These are phyloP conservation scores for Leistus spinibarbis DNA, from an alignment of 2,888 invertebrate species.

Conservation along the genomic window DNA sequence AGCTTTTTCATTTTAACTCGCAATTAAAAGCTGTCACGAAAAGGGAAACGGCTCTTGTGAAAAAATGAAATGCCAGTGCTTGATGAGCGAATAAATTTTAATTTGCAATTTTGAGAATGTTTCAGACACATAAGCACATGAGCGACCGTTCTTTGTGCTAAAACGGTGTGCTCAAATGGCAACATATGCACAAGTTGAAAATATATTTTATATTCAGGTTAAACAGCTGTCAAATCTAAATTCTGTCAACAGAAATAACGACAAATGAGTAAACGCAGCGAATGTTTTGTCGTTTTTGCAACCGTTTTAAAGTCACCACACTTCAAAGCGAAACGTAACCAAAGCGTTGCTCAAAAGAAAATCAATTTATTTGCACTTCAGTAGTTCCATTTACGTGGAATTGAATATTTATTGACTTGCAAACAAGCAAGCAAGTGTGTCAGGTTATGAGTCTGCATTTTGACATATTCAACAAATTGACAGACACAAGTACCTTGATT, in stretches of 20 bases:
- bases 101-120: no score
- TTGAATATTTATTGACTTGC: background rate
- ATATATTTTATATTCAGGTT: background rate
- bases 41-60: no score
- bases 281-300: background rate
- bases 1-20: no score
- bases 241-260: background rate
- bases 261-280: background rate
- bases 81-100: no score
- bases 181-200: background rate
- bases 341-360: background rate
- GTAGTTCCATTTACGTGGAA: background rate
- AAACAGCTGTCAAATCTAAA: background rate
- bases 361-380: background rate
- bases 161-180: no score
- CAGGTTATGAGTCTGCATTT: background rate
- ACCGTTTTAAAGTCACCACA: background rate
- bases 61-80: no score
- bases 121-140: no score
- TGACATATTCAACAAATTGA: no score
- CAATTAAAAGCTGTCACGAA: no score
- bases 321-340: background rate
- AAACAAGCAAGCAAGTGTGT: background rate
- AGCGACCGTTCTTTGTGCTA: no score
- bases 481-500: no score